Conservation (phyloP, 2,113 vertebrate species). For the Heteronetta atricapilla region DNA sequence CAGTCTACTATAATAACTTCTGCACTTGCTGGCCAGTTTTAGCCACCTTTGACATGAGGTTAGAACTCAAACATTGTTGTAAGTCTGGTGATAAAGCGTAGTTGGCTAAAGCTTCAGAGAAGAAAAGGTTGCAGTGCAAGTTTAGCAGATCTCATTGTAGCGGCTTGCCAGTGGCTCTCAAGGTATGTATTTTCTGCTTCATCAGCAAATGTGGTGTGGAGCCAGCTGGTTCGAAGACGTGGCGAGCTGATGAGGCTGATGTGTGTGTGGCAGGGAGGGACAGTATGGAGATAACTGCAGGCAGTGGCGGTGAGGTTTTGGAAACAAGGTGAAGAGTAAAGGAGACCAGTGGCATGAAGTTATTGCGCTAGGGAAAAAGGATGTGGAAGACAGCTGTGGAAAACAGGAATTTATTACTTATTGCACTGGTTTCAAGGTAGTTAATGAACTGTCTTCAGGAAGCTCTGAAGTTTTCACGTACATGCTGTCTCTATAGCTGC, state of each 20-base stretch:
- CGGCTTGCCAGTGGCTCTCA: neutral
- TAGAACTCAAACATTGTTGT: neutral
- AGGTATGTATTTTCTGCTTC: neutral
- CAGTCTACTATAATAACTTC: neutral
- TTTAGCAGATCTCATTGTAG: neutral
- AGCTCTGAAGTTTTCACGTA: neutral
- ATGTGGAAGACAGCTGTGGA: neutral
- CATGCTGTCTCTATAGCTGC: fast-evolving
- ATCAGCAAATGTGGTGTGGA: neutral
- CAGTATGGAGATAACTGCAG: neutral
- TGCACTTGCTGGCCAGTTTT: neutral
- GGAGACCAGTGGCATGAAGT: neutral
- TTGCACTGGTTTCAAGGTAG: no score
- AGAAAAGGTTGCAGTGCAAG: neutral
- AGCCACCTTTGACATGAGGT: neutral
- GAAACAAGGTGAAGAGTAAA: neutral
- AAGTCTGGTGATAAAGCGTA: neutral
- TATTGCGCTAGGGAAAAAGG: neutral
- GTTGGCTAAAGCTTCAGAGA: neutral
- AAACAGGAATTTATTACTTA: neutral
- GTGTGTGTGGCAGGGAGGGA: neutral
- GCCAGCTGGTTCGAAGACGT: neutral
- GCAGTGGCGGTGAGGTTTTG: neutral
- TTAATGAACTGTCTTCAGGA: neutral
- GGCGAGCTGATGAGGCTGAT: neutral